phyloP scores from a whole-genome alignment of 2,113 vertebrate species.

The Coptodon bakossiorum region DNA sequence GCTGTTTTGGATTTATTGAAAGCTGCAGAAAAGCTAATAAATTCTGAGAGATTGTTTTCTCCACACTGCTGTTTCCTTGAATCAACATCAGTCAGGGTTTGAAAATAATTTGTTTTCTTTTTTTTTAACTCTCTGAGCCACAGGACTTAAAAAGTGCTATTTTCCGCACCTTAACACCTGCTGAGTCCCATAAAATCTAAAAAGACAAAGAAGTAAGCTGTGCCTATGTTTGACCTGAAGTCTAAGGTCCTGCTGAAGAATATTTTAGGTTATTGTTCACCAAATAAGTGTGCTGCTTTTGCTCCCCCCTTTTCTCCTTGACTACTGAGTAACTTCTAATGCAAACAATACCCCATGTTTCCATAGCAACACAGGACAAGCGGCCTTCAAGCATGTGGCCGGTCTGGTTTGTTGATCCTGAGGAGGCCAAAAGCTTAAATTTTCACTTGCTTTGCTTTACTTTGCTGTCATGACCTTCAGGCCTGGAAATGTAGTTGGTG shows the following conservation, averaged over 20 bases:
- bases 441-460: background rate
- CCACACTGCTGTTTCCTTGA: background rate
- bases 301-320: background rate
- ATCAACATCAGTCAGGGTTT: background rate
- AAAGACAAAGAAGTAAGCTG: background rate
- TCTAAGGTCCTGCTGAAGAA: background rate
- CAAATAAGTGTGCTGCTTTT: background rate
- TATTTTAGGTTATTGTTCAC: slow-evolving; percentile 33
- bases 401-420: background rate
- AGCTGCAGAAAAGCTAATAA: background rate
- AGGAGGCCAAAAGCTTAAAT: background rate
- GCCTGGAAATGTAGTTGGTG: background rate
- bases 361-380: slow-evolving; percentile 30
- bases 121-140: background rate
- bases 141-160: background rate
- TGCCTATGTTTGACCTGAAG: background rate
- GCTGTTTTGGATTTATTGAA: background rate
- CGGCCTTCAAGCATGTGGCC: background rate
- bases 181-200: background rate
- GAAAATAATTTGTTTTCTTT: background rate
- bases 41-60: background rate
- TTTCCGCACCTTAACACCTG: background rate
- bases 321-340: slow-evolving; percentile 62
- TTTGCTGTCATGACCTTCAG: slow-evolving; percentile 4
- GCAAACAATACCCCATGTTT: slow-evolving; percentile 59